These are phyloP conservation scores for Triops longicaudatus DNA, from an alignment of 1,140 invertebrate species.

Conservation along the genomic window DNA sequence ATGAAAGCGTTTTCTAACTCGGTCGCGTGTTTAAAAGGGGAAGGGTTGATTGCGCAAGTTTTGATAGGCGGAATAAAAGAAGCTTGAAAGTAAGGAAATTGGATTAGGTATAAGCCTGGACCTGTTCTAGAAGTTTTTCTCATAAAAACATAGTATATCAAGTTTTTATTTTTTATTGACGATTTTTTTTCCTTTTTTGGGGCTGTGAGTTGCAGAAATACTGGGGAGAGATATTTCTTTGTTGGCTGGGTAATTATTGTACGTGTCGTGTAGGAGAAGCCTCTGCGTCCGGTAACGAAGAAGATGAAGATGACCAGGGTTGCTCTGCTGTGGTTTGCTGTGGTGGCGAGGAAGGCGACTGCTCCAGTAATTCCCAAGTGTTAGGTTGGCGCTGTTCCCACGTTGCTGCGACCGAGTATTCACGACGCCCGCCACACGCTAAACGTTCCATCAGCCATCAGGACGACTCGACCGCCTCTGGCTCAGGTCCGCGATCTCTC, in stretches of 20 bases:
- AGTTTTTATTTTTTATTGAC: too few species aligned
- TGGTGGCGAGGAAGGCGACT: slow-evolving; percentile 9
- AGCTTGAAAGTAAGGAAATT: background rate
- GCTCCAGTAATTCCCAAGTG: background rate
- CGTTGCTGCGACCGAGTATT: background rate
- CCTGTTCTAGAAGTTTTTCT: too few species aligned
- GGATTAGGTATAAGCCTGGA: too few species aligned
- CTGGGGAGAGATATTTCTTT: too few species aligned
- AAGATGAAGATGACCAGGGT: background rate
- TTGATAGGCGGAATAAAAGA: background rate
- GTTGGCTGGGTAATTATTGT: background rate
- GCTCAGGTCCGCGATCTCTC: slow-evolving; percentile 4
- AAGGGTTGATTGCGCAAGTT: background rate
- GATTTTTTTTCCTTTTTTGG: too few species aligned
- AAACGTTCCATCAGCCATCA: slow-evolving; percentile 14
- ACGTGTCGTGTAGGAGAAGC: background rate
- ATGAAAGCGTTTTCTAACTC: too few species aligned
- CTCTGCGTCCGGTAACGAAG: slow-evolving; percentile 13
- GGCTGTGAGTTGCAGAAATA: too few species aligned
- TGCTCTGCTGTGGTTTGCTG: background rate
- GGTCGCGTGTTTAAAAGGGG: background rate
- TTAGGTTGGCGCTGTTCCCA: slow-evolving; percentile 6
- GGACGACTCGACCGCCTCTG: background rate
- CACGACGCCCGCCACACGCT: background rate
- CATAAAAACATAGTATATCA: too few species aligned